Conservation (phyloP, 2,888 invertebrate genomes). For the Chromoteleia sp. region DNA sequence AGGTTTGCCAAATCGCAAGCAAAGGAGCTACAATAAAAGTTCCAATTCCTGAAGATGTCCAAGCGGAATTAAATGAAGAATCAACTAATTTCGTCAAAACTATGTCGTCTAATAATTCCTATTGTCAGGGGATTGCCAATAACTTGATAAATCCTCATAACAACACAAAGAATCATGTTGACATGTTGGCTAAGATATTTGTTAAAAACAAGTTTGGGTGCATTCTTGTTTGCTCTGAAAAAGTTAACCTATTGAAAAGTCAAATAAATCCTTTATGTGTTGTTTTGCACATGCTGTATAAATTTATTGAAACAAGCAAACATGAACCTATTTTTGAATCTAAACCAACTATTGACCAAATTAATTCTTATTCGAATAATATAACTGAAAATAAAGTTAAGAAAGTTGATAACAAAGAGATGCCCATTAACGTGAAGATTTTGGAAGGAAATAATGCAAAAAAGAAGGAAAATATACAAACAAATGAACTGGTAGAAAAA, state of each 20-base stretch:
- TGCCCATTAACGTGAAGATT: not conserved
- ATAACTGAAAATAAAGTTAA: not conserved
- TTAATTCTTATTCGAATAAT: not conserved
- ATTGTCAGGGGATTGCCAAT: not conserved
- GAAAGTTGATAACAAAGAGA: not conserved
- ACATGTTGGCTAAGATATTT: not conserved
- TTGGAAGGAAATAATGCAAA: not conserved
- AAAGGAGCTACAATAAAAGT: not conserved
- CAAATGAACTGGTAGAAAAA: not conserved
- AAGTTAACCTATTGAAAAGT: too few species aligned
- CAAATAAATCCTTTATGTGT: constrained; percentile 7
- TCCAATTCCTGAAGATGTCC: not conserved
- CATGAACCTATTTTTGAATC: not conserved
- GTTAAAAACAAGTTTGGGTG: not conserved
- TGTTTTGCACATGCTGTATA: constrained; percentile 9
- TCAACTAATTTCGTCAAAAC: not conserved
- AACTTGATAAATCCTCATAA: not conserved
- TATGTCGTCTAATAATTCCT: not conserved
- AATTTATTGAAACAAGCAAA: not conserved
- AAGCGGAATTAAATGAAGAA: not conserved
- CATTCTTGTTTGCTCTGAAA: not conserved
- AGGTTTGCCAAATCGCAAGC: not conserved
- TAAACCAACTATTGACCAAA: not conserved
- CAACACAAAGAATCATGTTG: not conserved
- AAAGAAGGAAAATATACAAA: not conserved